Evolutionary conservation across 1,140 invertebrate species (phyloP).

Genomic region (Aleiodes sp.): DNA sequence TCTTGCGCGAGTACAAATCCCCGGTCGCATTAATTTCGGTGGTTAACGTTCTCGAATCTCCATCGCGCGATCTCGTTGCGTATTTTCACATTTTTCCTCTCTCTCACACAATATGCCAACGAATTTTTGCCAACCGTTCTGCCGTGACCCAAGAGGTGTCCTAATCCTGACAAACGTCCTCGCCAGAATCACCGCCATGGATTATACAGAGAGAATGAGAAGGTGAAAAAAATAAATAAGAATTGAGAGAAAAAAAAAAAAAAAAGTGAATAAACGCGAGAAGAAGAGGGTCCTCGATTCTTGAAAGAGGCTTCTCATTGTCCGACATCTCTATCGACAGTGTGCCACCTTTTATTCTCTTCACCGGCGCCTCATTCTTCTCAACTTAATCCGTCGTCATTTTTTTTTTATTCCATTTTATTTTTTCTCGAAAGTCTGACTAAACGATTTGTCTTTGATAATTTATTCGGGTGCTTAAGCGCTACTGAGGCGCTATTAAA

Average conservation of each 20-base stretch:
- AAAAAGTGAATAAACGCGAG: neutral
- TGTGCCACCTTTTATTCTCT: conserved; percentile 21
- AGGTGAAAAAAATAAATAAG: no score
- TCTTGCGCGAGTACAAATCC: conserved; percentile 25
- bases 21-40: conserved; percentile 31
- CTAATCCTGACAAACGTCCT: conserved; percentile 37
- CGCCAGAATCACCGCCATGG: conserved; percentile 24
- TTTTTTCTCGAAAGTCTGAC: neutral
- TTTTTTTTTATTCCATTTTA: no score
- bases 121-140: conserved; percentile 17
- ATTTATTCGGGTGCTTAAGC: conserved; percentile 18
- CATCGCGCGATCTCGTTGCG: neutral
- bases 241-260: neutral
- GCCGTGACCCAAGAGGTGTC: conserved; percentile 23
- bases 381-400: conserved; percentile 4
- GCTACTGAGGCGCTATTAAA: conserved; percentile 8
- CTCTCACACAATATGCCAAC: neutral
- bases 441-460: conserved; percentile 19
- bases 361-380: conserved; percentile 21
- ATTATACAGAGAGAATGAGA: conserved; percentile 13
- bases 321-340: conserved; percentile 19
- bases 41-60: neutral
- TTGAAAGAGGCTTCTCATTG: conserved; percentile 15
- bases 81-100: neutral
- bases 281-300: conserved; percentile 1